Evolutionary conservation across 2,113 vertebrate species (phyloP).

Genomic region (Ciconia maguari): DNA sequence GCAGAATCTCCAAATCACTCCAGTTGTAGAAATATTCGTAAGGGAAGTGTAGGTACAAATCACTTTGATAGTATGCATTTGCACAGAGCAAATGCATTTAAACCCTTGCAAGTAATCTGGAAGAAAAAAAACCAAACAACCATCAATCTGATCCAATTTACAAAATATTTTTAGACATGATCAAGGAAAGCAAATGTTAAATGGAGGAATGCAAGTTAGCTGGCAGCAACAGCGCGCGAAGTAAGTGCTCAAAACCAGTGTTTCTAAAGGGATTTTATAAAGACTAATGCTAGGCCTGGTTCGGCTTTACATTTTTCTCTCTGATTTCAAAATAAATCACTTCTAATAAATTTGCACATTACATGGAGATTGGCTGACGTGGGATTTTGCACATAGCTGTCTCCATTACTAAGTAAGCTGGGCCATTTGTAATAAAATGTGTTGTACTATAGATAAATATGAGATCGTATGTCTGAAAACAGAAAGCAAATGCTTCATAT

Average conservation of each 20-base stretch:
- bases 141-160: neutral
- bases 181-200: neutral
- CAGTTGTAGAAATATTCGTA: neutral
- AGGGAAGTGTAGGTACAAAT: neutral
- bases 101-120: neutral
- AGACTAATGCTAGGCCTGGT: neutral
- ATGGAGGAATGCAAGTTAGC: neutral
- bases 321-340: neutral
- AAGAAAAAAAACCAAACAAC: fast-evolving
- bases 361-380: neutral
- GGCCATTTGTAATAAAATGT: neutral
- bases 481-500: neutral
- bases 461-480: neutral
- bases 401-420: neutral
- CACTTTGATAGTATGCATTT: neutral
- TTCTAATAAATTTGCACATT: neutral
- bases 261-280: neutral
- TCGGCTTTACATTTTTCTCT: neutral
- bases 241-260: neutral
- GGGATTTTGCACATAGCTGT: neutral
- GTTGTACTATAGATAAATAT: neutral
- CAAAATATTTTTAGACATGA: neutral
- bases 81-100: neutral
- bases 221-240: neutral
- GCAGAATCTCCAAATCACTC: neutral